Base-by-base conservation (phyloP, 2,797 vertebrate species). In the Lutjanus campechanus region DNA sequence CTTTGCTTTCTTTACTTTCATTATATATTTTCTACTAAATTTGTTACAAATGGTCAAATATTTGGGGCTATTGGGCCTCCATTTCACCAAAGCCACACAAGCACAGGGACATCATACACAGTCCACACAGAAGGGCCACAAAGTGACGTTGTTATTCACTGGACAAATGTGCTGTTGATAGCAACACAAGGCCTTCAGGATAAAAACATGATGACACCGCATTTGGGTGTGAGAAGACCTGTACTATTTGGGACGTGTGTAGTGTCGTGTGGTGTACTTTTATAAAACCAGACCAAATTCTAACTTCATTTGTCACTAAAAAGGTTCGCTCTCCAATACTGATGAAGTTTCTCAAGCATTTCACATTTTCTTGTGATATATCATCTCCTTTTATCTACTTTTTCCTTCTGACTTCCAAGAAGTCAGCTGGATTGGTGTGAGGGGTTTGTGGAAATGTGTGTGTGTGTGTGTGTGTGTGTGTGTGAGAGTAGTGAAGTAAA, bases 391-490 rank as follows among this genome's bases (percentile, higher is more conserved):
- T 77, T 9, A 65, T 79, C 16, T 17, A 0, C 43, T 15, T 55
- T 70, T 77, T 64, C 12, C 54, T 40, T 54, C 22, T 11, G 16
- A 60, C 79, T 20, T 71, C 40, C 17, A 50, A 55, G 44, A 55
- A 67, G 43, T 56, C 54, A 67, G 54, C 46, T 83, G 76, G 53
- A 69, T 49, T 60, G 49, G 74, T 76, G 59, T 84, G 60, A 70
- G 55, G 16, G 55, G 19, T 44, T 17, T 46, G 36, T 29, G 49
- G 25, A 51, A 36, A 20, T 72, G 22, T 58, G 72, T 75, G 69
- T 72, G 50, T 75, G 67, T 68, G 22, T 58, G 72, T 75, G 69
- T 72, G 50, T 75, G 67, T 72, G 22, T 58, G 72, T 75, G 69
- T 72, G 50, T 75, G 67, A 66, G 10, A 77, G 53, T 68, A 62